Percentiles rank a stretch among this genome's conserved stretches.
Evolutionary conservation across 2,113 vertebrate genomes (phyloP).

Genomic region (Mellivora capensis): DNA sequence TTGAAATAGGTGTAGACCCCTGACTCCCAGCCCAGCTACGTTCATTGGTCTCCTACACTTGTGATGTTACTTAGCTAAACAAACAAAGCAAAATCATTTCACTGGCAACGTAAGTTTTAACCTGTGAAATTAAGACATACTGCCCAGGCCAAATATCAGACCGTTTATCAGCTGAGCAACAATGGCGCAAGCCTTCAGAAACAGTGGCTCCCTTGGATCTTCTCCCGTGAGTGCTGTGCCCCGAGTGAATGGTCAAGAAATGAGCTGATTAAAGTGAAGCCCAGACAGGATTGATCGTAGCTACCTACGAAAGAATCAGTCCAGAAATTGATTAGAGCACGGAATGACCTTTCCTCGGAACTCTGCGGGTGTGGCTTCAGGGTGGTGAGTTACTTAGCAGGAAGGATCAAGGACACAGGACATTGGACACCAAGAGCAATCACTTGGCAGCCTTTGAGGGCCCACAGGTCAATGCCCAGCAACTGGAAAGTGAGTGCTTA

Average conservation of each 20-base stretch:
- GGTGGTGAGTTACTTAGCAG: background rate
- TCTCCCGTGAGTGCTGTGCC: background rate
- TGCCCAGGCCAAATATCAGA: background rate
- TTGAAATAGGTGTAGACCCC: background rate
- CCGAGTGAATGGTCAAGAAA: background rate
- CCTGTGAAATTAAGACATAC: background rate
- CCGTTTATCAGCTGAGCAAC: background rate
- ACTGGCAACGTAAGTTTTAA: background rate
- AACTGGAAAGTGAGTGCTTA: background rate
- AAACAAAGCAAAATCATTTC: background rate
- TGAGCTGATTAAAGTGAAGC: background rate
- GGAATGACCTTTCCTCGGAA: background rate
- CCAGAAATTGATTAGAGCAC: background rate
- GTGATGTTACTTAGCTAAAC: background rate
- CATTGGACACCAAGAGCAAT: rapidly evolving
- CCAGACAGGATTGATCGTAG: background rate
- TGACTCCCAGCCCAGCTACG: background rate
- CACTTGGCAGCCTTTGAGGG: background rate
- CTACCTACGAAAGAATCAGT: background rate
- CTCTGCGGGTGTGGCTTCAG: background rate
- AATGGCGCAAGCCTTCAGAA: background rate
- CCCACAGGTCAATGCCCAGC: background rate
- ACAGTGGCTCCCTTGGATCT: background rate
- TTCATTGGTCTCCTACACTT: background rate
- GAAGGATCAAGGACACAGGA: background rate